Conservation (phyloP, 2,113 vertebrate genomes). For the Scomber scombrus region DNA sequence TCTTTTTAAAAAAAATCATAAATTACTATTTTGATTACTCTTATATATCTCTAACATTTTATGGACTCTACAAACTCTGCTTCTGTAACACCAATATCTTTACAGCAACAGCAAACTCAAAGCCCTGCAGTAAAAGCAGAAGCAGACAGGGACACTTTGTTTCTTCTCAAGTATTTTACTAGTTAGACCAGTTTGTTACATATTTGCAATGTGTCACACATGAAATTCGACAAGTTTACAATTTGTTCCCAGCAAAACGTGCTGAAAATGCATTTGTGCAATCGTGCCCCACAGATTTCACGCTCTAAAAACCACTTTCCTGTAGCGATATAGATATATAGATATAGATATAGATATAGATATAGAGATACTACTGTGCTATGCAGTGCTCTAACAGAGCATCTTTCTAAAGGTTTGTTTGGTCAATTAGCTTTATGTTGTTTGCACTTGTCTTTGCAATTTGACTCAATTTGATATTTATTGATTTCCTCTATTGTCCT, state of each 20-base stretch:
- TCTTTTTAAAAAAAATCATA: neutral
- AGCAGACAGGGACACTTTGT: neutral
- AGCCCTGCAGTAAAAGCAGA: neutral
- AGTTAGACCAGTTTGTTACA: neutral
- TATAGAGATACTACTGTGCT: too few relatives aligned
- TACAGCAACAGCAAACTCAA: neutral
- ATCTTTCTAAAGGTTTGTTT: neutral
- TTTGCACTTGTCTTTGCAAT: neutral
- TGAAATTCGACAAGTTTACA: neutral
- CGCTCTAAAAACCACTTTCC: neutral
- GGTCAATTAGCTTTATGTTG: neutral
- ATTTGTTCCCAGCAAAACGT: neutral
- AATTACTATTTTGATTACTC: neutral
- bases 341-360: too few relatives aligned
- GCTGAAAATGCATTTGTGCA: neutral
- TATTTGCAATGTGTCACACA: neutral
- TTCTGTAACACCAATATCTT: neutral
- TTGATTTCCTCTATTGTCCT: neutral
- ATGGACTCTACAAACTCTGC: neutral
- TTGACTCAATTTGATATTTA: slow-evolving; percentile 18
- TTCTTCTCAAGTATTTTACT: neutral
- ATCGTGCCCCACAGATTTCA: neutral
- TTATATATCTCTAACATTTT: too few relatives aligned
- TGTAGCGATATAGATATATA: neutral
- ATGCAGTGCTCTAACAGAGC: too few relatives aligned